Evolutionary conservation across 2,888 invertebrate species (phyloP).

Genomic region (Apeira syringaria): DNA sequence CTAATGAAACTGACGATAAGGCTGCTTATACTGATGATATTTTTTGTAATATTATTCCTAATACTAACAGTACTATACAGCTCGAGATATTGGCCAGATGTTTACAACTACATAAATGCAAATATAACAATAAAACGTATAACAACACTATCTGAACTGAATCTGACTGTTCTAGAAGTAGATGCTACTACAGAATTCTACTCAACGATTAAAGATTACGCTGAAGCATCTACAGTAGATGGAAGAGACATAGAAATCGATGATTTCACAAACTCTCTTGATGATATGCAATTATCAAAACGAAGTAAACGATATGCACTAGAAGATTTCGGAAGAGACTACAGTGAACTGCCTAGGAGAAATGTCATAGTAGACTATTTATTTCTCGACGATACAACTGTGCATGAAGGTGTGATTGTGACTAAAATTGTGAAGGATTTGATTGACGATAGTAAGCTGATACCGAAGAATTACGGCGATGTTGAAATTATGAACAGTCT

Average conservation of each 20-base stretch:
- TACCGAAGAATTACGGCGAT: slow-evolving; percentile 45
- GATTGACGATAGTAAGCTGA: slow-evolving; percentile 51
- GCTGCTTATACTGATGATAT: slow-evolving; percentile 55
- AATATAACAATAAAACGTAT: slow-evolving; percentile 73
- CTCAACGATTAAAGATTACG: slow-evolving; percentile 47
- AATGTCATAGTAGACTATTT: slow-evolving; percentile 52
- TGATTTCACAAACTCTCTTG: slow-evolving; percentile 42
- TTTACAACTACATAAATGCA: slow-evolving; percentile 66
- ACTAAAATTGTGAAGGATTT: slow-evolving; percentile 47
- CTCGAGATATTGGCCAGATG: slow-evolving; percentile 67
- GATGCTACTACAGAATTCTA: slow-evolving; percentile 52
- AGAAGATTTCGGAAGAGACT: slow-evolving; percentile 38
- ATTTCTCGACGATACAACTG: slow-evolving; percentile 46
- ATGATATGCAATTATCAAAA: slow-evolving; percentile 38
- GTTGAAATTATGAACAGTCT: slow-evolving; percentile 47
- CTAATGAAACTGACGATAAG: slow-evolving; percentile 54
- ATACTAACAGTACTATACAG: slow-evolving; percentile 63
- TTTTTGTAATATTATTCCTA: slow-evolving; percentile 59
- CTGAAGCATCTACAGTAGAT: slow-evolving; percentile 40
- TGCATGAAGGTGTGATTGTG: slow-evolving; percentile 21
- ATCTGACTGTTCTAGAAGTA: slow-evolving; percentile 47
- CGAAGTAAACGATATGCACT: slow-evolving; percentile 38
- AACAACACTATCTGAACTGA: slow-evolving; percentile 64
- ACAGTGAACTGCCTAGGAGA: slow-evolving; percentile 42
- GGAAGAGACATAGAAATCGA: slow-evolving; percentile 45